phyloP scores from a whole-genome alignment of 2,797 vertebrate genomes.

The Lagodon rhomboides region DNA sequence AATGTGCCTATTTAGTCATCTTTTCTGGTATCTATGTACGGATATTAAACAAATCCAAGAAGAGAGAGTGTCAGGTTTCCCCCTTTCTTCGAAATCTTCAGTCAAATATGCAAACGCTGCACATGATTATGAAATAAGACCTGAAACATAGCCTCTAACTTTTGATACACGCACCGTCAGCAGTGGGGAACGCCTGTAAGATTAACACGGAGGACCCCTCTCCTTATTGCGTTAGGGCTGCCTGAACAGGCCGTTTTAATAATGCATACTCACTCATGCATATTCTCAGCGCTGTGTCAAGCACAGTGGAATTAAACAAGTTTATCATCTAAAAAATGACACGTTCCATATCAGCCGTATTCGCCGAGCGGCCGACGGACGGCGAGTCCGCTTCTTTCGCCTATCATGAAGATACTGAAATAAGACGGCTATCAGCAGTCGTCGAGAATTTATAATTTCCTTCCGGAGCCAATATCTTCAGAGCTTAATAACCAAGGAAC shows the following conservation, averaged over 20 bases:
- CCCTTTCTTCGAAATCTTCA: conserved; percentile 27
- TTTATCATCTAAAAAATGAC: conserved; percentile 83
- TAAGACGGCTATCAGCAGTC: conserved; percentile 66
- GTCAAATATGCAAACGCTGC: conserved; percentile 72
- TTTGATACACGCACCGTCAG: conserved; percentile 72
- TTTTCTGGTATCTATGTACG: background rate
- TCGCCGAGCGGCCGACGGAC: conserved; percentile 47
- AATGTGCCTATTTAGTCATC: background rate
- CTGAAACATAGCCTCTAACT: conserved; percentile 65
- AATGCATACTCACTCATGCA: conserved; percentile 84
- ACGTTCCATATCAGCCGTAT: conserved; percentile 67
- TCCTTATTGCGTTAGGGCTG: conserved; percentile 70
- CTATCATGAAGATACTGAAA: conserved; percentile 69
- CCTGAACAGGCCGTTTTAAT: conserved; percentile 79
- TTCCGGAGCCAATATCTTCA: conserved; percentile 59
- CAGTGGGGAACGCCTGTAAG: conserved; percentile 72
- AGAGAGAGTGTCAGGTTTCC: conserved; percentile 29
- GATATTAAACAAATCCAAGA: conserved; percentile 19
- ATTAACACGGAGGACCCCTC: conserved; percentile 74
- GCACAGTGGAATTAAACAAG: conserved; percentile 81
- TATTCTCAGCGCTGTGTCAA: conserved; percentile 78
- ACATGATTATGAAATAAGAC: conserved; percentile 73
- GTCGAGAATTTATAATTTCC: conserved; percentile 68
- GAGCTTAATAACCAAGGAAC: conserved; percentile 57
- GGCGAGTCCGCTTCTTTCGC: conserved; percentile 42